Conservation (phyloP, 2,797 vertebrate genomes). For the Sebastes alutus region DNA sequence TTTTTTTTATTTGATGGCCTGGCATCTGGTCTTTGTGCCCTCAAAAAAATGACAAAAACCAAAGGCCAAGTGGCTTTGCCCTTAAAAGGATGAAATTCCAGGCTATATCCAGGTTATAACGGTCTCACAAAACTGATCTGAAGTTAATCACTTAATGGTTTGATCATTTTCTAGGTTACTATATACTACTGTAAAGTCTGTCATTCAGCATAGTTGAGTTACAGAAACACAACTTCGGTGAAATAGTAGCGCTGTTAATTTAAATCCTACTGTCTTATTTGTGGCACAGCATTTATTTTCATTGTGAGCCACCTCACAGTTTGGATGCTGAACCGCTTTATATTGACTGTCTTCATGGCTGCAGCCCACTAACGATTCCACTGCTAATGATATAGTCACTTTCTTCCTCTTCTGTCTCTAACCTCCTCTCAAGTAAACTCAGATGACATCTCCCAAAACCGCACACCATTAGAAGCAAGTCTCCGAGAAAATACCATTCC, state of each 20-base stretch:
- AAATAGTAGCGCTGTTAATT: background rate
- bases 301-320: background rate
- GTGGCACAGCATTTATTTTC: background rate
- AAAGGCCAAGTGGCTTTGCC: background rate
- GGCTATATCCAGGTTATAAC: too few relatives aligned
- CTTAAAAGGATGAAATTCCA: background rate
- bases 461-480: constrained; percentile 5
- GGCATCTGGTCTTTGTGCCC: background rate
- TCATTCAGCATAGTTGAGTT: background rate
- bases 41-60: background rate
- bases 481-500: constrained; percentile 34
- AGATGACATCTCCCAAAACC: background rate
- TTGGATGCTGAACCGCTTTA: background rate
- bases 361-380: background rate
- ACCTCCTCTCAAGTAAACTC: background rate
- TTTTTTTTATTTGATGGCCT: too few relatives aligned
- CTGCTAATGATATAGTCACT: constrained; percentile 2
- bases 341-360: background rate
- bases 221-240: background rate
- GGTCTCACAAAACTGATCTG: background rate
- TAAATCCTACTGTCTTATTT: background rate
- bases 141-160: background rate
- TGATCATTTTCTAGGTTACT: background rate
- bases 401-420: background rate
- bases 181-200: too few relatives aligned